Base-by-base conservation (phyloP, 2,888 invertebrate species). In the Priocnemis perturbator region DNA sequence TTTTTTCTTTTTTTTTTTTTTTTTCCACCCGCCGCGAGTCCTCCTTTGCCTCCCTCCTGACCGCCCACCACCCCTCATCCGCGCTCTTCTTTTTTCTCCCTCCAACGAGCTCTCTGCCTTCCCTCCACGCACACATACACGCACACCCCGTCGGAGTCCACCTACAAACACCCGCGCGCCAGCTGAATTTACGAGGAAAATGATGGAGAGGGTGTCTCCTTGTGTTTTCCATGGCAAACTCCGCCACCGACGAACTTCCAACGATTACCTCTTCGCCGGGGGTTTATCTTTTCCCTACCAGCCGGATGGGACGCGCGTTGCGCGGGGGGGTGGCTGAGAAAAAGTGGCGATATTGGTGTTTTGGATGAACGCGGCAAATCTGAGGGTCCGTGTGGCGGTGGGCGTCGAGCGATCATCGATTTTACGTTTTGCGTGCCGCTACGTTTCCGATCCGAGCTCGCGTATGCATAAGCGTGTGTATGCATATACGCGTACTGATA, bases 101-200 rank as follows among this genome's bases (percentile, higher is more conserved):
- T n/a, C 37, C 37, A 26, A 17, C 14, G 15, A n/a, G 50, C n/a
- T 11, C 26, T 26, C 37, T 37, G 17, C 17, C 50, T n/a, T 19
- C 17, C 19, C n/a, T 17, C 50, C 50, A 50, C 50, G n/a, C n/a
- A 1, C 2, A 50, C 19, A 4, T 17, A n/a, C 50, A 1, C 50
- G 1, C 19, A 17, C 15, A n/a, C 50, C 50, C 50, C n/a, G n/a
- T 17, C 50, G 50, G 26, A 5, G 50, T 50, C 50, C 50, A 50
- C 37, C 37, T 37, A 37, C 7, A 37, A 7, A 11, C 37, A 3
- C 19, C 14, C 50, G 50, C 5, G n/a, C 50, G 50, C 19, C 50
- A 21, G 21, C 23, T 74, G 76, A 79, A 78, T 85, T 83, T 83
- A 81, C 80, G 83, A 80, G 81, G 67, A 73, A 81, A 77, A 77